These are phyloP conservation scores for Masnerella sp. DNA, from an alignment of 2,888 invertebrate species.

Conservation along the genomic window DNA sequence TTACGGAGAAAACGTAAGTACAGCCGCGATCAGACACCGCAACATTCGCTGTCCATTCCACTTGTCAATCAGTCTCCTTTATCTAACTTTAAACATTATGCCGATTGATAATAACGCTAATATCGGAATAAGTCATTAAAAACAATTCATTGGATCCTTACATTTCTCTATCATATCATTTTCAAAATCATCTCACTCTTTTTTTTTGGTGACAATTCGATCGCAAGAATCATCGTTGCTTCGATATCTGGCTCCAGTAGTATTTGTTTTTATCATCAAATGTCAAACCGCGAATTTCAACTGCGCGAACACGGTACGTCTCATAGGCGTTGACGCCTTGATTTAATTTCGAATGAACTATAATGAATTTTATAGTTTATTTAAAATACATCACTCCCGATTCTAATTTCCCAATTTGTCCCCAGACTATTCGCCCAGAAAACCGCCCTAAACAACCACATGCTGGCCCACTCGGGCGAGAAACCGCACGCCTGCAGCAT, in stretches of 20 bases:
- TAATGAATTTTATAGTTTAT: too few species aligned
- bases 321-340: too few species aligned
- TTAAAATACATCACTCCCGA: too few species aligned
- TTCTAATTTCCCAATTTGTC: too few species aligned
- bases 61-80: slow-evolving; percentile 11
- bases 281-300: slow-evolving; percentile 12
- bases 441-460: slow-evolving; percentile 73
- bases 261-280: slow-evolving; percentile 32
- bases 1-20: slow-evolving; percentile 65
- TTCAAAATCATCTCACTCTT: too few species aligned
- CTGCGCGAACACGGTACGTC: neutral
- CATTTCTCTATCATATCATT: neutral
- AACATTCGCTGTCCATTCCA: neutral
- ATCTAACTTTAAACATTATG: too few species aligned
- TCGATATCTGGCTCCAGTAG: slow-evolving; percentile 2
- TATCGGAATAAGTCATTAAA: neutral
- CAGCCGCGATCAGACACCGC: neutral
- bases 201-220: neutral
- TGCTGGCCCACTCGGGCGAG: slow-evolving; percentile 73
- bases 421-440: slow-evolving; percentile 70
- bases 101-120: slow-evolving; percentile 10
- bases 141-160: neutral
- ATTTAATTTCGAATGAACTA: too few species aligned
- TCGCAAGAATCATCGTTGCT: neutral
- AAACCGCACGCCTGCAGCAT: slow-evolving; percentile 74